Evolutionary conservation across 1,140 invertebrate species (phyloP).

Genomic region (Hesperophylax magnus): DNA sequence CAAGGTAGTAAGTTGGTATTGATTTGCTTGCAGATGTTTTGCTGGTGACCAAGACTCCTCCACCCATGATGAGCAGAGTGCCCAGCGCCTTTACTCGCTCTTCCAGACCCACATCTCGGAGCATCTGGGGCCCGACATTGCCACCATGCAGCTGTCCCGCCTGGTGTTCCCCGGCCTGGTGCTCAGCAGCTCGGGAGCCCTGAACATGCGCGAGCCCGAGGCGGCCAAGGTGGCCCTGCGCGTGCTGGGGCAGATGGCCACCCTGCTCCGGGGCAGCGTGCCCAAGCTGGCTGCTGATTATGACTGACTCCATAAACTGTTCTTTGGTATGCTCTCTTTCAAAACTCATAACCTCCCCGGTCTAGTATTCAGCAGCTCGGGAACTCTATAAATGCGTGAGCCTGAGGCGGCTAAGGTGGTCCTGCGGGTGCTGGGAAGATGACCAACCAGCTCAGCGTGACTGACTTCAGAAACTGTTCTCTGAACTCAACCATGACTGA

Average conservation of each 20-base stretch:
- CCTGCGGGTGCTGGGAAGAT: constrained; percentile 48
- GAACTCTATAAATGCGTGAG: constrained; percentile 41
- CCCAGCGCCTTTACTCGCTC: constrained; percentile 11
- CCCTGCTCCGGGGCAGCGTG: constrained; percentile 41
- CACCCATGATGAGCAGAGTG: constrained; percentile 35
- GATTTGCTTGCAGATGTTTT: constrained; percentile 46
- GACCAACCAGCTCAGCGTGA: constrained; percentile 45
- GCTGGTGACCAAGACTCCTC: constrained; percentile 3
- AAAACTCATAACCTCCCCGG: too few species aligned
- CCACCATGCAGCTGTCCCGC: constrained; percentile 29
- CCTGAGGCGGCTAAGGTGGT: constrained; percentile 2
- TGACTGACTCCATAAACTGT: constrained; percentile 7
- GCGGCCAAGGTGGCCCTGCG: constrained; percentile 20
- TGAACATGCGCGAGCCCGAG: constrained; percentile 38
- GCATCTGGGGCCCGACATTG: constrained; percentile 40
- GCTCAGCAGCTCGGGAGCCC: constrained; percentile 35
- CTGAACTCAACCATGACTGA: too few species aligned
- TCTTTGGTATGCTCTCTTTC: too few species aligned
- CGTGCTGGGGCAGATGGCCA: constrained; percentile 50
- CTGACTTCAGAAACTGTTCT: neutral
- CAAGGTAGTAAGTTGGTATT: too few species aligned
- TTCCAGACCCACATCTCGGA: constrained; percentile 31
- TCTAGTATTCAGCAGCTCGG: constrained; percentile 1
- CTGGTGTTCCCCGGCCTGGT: constrained; percentile 40
- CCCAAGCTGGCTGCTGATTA: constrained; percentile 49